phyloP scores from a whole-genome alignment of 2,888 invertebrate genomes.

The Oligia fasciuncula region DNA sequence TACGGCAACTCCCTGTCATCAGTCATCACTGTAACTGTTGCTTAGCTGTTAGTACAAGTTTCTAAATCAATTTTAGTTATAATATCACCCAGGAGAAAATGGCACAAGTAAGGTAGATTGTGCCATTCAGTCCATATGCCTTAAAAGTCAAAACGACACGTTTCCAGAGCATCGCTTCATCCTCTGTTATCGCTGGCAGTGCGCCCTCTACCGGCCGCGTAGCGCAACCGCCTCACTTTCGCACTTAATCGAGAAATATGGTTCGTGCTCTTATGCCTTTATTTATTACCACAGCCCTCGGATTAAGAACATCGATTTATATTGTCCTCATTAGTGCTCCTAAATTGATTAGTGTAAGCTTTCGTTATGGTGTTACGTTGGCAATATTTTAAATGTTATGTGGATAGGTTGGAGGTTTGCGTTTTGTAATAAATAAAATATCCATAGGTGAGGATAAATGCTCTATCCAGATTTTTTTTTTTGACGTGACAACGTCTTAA shows the following conservation, averaged over 20 bases:
- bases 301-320: conserved; percentile 88
- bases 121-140: background rate
- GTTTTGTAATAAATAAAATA: background rate
- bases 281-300: conserved; percentile 85
- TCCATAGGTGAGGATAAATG: background rate
- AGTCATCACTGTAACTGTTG: too few species aligned
- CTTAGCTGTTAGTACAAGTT: too few species aligned
- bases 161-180: conserved; percentile 38
- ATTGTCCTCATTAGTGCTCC: conserved; percentile 86
- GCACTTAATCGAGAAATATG: conserved; percentile 90
- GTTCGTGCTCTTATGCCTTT: conserved; percentile 88
- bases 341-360: conserved; percentile 85
- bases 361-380: conserved; percentile 68
- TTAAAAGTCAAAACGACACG: conserved; percentile 17
- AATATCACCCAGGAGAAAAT: too few species aligned
- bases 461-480: background rate
- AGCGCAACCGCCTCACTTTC: conserved; percentile 84
- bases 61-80: too few species aligned
- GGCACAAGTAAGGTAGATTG: too few species aligned
- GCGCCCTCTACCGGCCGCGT: conserved; percentile 62
- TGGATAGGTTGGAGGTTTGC: background rate
- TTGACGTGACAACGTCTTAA: too few species aligned
- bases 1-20: too few species aligned
- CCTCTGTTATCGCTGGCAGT: conserved; percentile 55
- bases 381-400: conserved; percentile 50